Evolutionary conservation across 2,113 vertebrate species (phyloP).

Genomic region (Platichthys flesus): DNA sequence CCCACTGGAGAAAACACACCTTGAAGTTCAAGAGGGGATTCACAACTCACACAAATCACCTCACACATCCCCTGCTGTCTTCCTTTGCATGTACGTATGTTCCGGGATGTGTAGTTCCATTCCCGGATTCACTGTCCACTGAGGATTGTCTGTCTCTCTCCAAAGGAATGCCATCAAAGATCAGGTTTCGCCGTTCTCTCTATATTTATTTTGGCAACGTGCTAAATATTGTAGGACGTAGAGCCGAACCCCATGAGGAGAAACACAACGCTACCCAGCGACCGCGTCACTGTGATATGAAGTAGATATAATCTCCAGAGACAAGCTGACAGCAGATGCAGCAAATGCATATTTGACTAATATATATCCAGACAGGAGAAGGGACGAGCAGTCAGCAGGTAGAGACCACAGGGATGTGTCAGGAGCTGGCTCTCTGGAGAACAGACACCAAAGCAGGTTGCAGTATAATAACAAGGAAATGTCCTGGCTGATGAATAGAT

Average conservation of each 20-base stretch:
- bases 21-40: slow-evolving; percentile 31
- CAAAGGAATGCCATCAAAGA: not conserved
- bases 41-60: not conserved
- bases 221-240: not conserved
- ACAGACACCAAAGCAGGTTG: not conserved
- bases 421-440: not conserved
- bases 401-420: not conserved
- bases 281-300: not conserved
- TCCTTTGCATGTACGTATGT: not conserved
- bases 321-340: not conserved
- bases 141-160: not conserved
- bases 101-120: not conserved
- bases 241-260: not conserved
- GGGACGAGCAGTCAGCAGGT: not conserved
- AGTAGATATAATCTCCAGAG: not conserved
- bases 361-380: not conserved
- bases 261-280: not conserved
- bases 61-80: not conserved
- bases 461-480: not conserved
- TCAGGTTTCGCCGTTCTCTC: not conserved
- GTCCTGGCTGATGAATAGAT: not conserved
- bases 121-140: not conserved
- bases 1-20: slow-evolving; percentile 18
- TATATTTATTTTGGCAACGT: not conserved
- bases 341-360: not conserved